Base-by-base conservation (phyloP, 2,113 vertebrate genomes). In the Perccottus glenii region DNA sequence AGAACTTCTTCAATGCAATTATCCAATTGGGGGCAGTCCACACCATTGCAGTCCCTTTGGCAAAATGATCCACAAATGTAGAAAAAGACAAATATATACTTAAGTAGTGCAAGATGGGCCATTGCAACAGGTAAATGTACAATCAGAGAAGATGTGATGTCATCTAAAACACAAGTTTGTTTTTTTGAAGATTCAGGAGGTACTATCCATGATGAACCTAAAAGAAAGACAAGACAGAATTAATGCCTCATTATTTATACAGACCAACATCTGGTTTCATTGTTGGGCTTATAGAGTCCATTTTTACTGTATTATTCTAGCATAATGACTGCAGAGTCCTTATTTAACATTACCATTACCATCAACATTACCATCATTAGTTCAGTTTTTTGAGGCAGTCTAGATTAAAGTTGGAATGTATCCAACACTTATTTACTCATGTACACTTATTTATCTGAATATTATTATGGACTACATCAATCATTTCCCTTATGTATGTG, bases 1-100 rank as follows among this genome's bases (percentile, higher is more conserved):
- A 96, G 84, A 3, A 92, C 90, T 2, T 98, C 95, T 73, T 96
- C 92, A 0, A 98, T 95, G 68, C 97, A 99, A 82, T 95, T 91
- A 71, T 94, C 90, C 67, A 96, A 85, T 0, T 70, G 75, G 2
- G 94, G 93, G 76, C 97, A 98, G 64, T 94, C 92, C 0, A 82
- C 82, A 0, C 94, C 94, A 0, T 95, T 95, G 85, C 96, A 99
- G 84, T 98, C 95, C 66, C 69, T 87, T 82, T 94, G 94, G 0
- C 90, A 73, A 0, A 11, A 15, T 6, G 60, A 77, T 0, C 81
- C 3, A 0, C 60, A 19, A 0, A 45, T 32, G 59, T 79, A 90
- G 4, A 93, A 81, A 48, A 94, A 60, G 3, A 94, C 57, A 48
- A 93, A 11, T 0, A 11, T 4, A 14, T 55, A 75, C 2, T 67